These are phyloP conservation scores for Ceratotherium simum DNA, from an alignment of 2,113 vertebrate species.

Conservation along the genomic window DNA sequence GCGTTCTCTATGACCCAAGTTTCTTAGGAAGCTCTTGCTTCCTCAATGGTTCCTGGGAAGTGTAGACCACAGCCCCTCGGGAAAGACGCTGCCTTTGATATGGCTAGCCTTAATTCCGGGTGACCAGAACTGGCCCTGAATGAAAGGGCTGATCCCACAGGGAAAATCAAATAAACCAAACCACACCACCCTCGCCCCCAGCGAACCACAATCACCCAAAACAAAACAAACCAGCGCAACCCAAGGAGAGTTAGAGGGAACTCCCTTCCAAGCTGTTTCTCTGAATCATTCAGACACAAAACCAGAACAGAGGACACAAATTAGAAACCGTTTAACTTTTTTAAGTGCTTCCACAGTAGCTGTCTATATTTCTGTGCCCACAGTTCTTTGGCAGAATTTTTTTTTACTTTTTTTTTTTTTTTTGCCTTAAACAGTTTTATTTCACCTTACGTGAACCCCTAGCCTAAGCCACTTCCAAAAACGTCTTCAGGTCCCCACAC, in stretches of 20 bases:
- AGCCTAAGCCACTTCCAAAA: slow-evolving; percentile 22
- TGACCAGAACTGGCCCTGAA: slow-evolving; percentile 59
- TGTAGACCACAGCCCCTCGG: neutral
- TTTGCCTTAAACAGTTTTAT: neutral
- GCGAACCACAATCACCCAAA: slow-evolving; percentile 40
- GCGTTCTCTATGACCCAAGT: neutral
- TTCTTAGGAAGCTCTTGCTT: neutral
- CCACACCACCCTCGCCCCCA: neutral
- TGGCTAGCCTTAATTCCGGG: slow-evolving; percentile 14
- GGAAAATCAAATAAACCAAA: slow-evolving; percentile 61
- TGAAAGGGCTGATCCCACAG: slow-evolving; percentile 64
- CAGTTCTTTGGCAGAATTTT: neutral
- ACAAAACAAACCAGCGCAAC: neutral
- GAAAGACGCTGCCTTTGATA: slow-evolving; percentile 8
- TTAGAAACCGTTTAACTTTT: slow-evolving; percentile 35
- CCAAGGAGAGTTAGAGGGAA: neutral
- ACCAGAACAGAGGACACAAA: slow-evolving; percentile 25
- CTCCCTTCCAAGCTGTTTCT: neutral
- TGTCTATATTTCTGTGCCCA: neutral
- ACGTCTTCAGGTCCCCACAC: neutral
- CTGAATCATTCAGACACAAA: slow-evolving; percentile 42
- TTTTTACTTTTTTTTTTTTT: neutral
- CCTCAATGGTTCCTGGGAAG: neutral
- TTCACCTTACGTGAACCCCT: slow-evolving; percentile 40
- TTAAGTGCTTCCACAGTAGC: neutral